Percentiles rank a stretch among this genome's conserved stretches.
These are phyloP conservation scores for Parnassius mnemosyne DNA, from an alignment of 2,888 invertebrate species.

Conservation along the genomic window DNA sequence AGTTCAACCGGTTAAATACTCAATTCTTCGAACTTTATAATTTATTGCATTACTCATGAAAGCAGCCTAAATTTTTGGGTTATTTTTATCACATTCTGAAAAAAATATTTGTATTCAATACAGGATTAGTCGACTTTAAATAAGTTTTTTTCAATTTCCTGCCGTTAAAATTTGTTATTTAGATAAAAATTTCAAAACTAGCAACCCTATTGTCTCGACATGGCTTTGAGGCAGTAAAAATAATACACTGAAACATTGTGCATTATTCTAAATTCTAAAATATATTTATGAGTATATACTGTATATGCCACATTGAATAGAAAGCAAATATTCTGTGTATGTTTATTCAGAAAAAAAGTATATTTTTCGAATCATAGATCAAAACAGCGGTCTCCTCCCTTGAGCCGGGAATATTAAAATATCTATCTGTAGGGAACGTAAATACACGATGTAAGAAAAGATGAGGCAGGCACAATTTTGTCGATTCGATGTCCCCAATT, in stretches of 20 bases:
- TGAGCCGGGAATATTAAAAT: constrained; percentile 67
- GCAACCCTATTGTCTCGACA: too few species aligned
- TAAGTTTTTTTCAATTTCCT: too few species aligned
- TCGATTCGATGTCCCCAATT: constrained; percentile 76
- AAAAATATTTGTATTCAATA: too few species aligned
- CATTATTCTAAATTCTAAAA: constrained; percentile 53
- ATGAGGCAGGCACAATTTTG: constrained; percentile 73
- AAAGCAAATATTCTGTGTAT: constrained; percentile 48
- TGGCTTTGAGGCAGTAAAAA: too few species aligned
- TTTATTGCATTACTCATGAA: too few species aligned
- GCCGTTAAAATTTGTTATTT: too few species aligned
- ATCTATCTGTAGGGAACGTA: constrained; percentile 57
- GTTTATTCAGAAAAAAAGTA: constrained; percentile 52
- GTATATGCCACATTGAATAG: constrained; percentile 42
- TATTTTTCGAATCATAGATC: constrained; percentile 64
- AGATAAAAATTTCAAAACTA: too few species aligned
- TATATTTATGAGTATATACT: constrained; percentile 58
- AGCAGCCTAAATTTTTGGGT: too few species aligned
- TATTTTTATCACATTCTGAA: too few species aligned
- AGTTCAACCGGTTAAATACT: too few species aligned
- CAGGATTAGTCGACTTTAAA: too few species aligned
- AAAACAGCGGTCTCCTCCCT: constrained; percentile 65
- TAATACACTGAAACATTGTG: constrained; percentile 44
- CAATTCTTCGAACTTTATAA: too few species aligned
- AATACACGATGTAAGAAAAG: constrained; percentile 70